A percentile compares a stretch with the other conserved stretches of the same genome.
Conservation (phyloP, 2,888 invertebrate genomes). For the Philopedon plagiatum region DNA sequence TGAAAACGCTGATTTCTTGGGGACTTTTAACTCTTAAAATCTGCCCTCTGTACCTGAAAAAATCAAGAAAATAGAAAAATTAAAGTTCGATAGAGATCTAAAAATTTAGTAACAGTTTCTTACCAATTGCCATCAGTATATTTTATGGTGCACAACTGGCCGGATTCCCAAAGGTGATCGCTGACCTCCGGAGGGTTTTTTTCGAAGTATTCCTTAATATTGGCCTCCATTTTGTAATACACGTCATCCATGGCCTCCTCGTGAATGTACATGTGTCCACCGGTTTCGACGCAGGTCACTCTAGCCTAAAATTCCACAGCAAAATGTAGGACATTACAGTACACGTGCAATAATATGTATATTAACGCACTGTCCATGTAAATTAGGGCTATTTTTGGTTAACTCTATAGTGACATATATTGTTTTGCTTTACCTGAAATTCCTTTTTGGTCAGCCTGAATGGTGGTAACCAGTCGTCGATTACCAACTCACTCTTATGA, state of each 20-base stretch:
- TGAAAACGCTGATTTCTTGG: slow-evolving; percentile 72
- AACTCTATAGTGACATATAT: no score
- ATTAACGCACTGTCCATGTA: no score
- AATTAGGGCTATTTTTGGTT: no score
- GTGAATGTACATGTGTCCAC: slow-evolving; percentile 69
- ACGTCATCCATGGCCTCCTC: slow-evolving; percentile 57
- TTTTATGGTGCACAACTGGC: slow-evolving; percentile 79
- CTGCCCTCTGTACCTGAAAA: slow-evolving; percentile 78
- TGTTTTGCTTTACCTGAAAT: slow-evolving; percentile 75
- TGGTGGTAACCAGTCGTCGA: slow-evolving; percentile 75
- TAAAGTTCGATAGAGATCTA: not conserved
- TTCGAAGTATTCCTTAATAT: slow-evolving; percentile 58
- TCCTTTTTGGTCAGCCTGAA: slow-evolving; percentile 69
- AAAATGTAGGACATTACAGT: no score
- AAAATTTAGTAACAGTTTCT: slow-evolving; percentile 13
- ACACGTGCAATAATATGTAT: no score
- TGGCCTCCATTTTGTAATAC: slow-evolving; percentile 59
- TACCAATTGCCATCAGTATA: slow-evolving; percentile 72
- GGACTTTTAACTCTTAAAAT: slow-evolving; percentile 66
- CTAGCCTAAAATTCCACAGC: slow-evolving; percentile 67
- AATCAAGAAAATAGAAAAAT: not conserved
- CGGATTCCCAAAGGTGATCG: slow-evolving; percentile 70
- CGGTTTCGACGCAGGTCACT: slow-evolving; percentile 76
- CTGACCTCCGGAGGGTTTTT: slow-evolving; percentile 42
- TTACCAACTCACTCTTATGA: slow-evolving; percentile 57